phyloP scores from a whole-genome alignment of 2,797 vertebrate genomes.

The Astyanax mexicanus region DNA sequence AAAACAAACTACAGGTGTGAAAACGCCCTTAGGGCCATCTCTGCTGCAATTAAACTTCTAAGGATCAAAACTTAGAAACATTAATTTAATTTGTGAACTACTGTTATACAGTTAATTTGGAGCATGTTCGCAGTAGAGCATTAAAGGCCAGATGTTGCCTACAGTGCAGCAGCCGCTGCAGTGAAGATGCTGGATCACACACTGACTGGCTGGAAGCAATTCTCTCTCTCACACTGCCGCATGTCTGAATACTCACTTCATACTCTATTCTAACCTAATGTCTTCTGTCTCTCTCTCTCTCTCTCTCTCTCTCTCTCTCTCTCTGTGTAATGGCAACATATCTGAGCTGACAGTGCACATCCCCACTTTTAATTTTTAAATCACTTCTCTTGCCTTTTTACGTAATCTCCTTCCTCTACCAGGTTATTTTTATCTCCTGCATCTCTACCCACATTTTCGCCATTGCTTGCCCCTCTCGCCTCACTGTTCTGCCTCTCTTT shows the following conservation, averaged over 20 bases:
- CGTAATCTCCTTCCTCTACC: slow-evolving; percentile 69
- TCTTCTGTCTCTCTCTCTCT: slow-evolving; percentile 17
- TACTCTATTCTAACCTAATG: background rate
- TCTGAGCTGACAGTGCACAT: slow-evolving; percentile 68
- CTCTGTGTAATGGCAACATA: slow-evolving; percentile 54
- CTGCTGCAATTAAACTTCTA: too few species aligned
- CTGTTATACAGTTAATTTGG: too few species aligned
- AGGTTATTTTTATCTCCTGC: slow-evolving; percentile 75
- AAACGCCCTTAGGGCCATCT: too few species aligned
- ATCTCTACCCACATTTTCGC: slow-evolving; percentile 38
- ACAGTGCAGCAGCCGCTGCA: background rate
- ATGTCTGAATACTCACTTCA: background rate
- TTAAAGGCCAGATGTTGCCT: background rate
- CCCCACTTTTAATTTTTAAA: slow-evolving; percentile 80
- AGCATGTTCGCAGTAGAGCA: background rate
- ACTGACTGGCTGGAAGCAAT: slow-evolving; percentile 8
- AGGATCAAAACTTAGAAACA: too few species aligned
- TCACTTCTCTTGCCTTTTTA: slow-evolving; percentile 73
- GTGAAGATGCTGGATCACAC: slow-evolving; percentile 13
- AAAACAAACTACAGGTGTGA: too few species aligned
- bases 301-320: slow-evolving; percentile 31
- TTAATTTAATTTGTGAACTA: too few species aligned
- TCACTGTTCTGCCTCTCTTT: slow-evolving; percentile 7
- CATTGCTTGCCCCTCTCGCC: slow-evolving; percentile 11
- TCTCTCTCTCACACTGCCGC: background rate